Evolutionary conservation across 2,888 invertebrate species (phyloP), one percentile per base, ranked within the genome.

Genomic region (Agrotis ipsilon): DNA sequence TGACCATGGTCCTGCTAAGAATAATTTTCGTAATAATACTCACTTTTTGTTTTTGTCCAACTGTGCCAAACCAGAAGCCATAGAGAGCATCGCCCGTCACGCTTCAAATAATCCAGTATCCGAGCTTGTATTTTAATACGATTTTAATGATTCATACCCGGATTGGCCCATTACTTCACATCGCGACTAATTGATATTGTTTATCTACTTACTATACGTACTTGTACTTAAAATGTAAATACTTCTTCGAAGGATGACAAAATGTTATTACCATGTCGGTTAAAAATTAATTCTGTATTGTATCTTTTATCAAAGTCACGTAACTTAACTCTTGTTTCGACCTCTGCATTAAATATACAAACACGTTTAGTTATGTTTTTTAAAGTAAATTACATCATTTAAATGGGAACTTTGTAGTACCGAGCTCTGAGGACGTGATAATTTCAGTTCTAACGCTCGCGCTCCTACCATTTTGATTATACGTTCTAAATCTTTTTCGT

Each of bases 111-210:
- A 55, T 67, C 24, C 13, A 43, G 52, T 75, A 75, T 54, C 19
- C n/a, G 57, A 48, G 46, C 61, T 51, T 46, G 18, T 69, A 24
- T 58, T 27, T 57, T 72, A 64, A 72, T 68, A 58, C 46, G 61
- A 62, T 61, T 78, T 68, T 68, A 62, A 78, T 78, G 58, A 70
- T 67, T 70, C 75, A 70, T 67, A 51, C 46, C 13, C 45, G 64
- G 63, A 61, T 27, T n/a, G 48, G 9, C 46, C 64, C 57, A 68
- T 73, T 78, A 65, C 21, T 65, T 65, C n/a, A 55, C 19, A n/a
- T 73, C 55, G 70, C n/a, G n/a, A n/a, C 60, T 79, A 79, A 67
- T 79, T 58, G 64, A 43, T 78, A 68, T 39, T 61, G 69, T 54
- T 57, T 70, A 27, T 6, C n/a, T 51, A 39, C 3, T 39, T 43